A percentile compares a stretch with the other conserved stretches of the same genome.
These are phyloP conservation scores for Noctuana brunneofusca DNA, from an alignment of 2,888 invertebrate genomes.

Conservation along the genomic window DNA sequence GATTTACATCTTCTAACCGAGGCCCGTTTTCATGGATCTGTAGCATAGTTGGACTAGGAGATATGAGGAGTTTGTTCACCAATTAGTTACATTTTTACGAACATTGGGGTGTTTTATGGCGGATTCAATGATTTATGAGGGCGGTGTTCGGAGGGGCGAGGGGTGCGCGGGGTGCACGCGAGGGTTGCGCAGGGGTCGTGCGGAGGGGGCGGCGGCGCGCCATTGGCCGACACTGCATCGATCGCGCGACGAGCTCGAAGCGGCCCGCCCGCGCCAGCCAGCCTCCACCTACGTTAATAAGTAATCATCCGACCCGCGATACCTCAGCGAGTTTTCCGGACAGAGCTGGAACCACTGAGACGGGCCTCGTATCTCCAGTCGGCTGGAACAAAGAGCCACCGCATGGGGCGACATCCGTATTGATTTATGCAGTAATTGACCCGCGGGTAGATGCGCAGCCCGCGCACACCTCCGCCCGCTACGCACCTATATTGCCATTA, in stretches of 20 bases:
- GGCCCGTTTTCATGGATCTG: constrained; percentile 55
- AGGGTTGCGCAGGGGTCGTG: constrained; percentile 68
- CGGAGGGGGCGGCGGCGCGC: constrained; percentile 73
- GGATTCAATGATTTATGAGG: constrained; percentile 82
- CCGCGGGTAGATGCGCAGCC: constrained; percentile 70
- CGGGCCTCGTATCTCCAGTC: constrained; percentile 74
- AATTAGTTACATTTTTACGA: constrained; percentile 82
- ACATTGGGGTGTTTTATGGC: constrained; percentile 81
- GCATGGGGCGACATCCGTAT: constrained; percentile 73
- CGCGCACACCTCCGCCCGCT: constrained; percentile 58
- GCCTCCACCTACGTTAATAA: constrained; percentile 83
- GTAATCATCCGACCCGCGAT: constrained; percentile 81
- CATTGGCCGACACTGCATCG: constrained; percentile 81
- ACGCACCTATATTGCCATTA: constrained; percentile 61
- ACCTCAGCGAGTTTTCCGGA: constrained; percentile 80
- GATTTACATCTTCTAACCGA: constrained; percentile 68
- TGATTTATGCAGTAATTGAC: constrained; percentile 78
- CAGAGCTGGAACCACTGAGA: constrained; percentile 75
- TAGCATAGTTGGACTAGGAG: constrained; percentile 66
- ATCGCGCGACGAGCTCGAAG: constrained; percentile 75
- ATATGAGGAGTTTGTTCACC: constrained; percentile 74
- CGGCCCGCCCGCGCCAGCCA: constrained; percentile 79
- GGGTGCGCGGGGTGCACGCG: constrained; percentile 60
- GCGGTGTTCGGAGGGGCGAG: constrained; percentile 69
- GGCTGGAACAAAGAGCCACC: constrained; percentile 76